A percentile compares a stretch with the other conserved stretches of the same genome.
These are phyloP conservation scores for Gallinago paraguaiae DNA, from an alignment of 2,113 vertebrate genomes.

Conservation along the genomic window DNA sequence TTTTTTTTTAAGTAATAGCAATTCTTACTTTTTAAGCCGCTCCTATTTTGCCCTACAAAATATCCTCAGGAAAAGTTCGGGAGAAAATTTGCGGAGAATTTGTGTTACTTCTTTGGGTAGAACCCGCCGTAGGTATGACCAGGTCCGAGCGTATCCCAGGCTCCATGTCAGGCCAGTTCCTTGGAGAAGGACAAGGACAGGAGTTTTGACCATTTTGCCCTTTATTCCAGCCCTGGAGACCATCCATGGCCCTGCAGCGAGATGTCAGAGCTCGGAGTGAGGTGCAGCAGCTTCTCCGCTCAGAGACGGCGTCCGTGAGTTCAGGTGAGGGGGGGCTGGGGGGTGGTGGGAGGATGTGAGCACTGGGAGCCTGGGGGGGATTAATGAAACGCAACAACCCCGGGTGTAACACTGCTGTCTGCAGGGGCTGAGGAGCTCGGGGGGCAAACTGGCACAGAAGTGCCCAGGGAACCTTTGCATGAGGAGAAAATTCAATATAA, in stretches of 20 bases:
- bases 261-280: neutral
- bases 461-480: neutral
- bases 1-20: neutral
- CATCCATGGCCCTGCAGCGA: rapidly evolving
- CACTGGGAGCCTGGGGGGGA: rapidly evolving
- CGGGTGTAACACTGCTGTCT: rapidly evolving
- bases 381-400: rapidly evolving
- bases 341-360: rapidly evolving
- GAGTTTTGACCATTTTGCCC: neutral
- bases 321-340: rapidly evolving
- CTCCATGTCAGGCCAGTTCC: neutral
- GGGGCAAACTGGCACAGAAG: neutral
- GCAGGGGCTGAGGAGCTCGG: neutral
- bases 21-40: neutral
- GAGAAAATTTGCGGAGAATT: neutral
- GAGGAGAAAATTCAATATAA: neutral
- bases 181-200: neutral
- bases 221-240: neutral
- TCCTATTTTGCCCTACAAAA: neutral
- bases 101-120: neutral
- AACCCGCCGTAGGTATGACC: rapidly evolving
- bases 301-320: rapidly evolving
- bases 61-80: neutral
- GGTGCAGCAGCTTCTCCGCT: neutral
- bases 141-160: rapidly evolving